Percentiles rank a stretch among this genome's conserved stretches.
phyloP scores from a whole-genome alignment of 2,888 invertebrate genomes.

The Dicycla oo region DNA sequence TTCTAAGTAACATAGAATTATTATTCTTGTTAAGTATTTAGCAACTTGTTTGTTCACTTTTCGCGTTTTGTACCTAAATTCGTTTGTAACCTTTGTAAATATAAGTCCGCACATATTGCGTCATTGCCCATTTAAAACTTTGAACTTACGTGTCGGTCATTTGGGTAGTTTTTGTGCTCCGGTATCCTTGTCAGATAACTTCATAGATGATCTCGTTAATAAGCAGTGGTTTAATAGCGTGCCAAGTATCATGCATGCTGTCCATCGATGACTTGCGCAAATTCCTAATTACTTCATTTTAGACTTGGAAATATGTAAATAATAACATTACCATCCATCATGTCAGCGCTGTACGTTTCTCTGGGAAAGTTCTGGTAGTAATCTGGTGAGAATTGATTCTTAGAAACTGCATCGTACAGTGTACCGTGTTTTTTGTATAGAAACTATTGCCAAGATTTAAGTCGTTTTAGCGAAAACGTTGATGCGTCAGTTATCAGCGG shows the following conservation, averaged over 20 bases:
- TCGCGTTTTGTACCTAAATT: conserved; percentile 29
- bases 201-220: conserved; percentile 14
- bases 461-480: conserved; percentile 70
- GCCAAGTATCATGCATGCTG: conserved; percentile 1
- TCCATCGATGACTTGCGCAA: conserved; percentile 20
- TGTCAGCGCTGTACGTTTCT: conserved; percentile 60
- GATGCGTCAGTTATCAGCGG: conserved; percentile 67
- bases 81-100: conserved; percentile 44
- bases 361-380: conserved; percentile 55
- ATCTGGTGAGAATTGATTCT: conserved; percentile 69
- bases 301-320: conserved; percentile 45
- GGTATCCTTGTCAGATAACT: conserved; percentile 36
- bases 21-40: conserved; percentile 25
- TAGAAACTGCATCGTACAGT: conserved; percentile 72
- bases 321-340: conserved; percentile 52
- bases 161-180: conserved; percentile 26
- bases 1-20: conserved; percentile 7
- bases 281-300: conserved; percentile 37
- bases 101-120: conserved; percentile 50
- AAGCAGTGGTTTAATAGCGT: conserved; percentile 20
- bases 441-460: conserved; percentile 78
- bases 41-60: conserved; percentile 20
- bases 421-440: conserved; percentile 68
- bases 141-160: conserved; percentile 42
- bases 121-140: conserved; percentile 53